Conservation (phyloP, 2,113 vertebrate genomes). For the Campylorhamphus procurvoides region DNA sequence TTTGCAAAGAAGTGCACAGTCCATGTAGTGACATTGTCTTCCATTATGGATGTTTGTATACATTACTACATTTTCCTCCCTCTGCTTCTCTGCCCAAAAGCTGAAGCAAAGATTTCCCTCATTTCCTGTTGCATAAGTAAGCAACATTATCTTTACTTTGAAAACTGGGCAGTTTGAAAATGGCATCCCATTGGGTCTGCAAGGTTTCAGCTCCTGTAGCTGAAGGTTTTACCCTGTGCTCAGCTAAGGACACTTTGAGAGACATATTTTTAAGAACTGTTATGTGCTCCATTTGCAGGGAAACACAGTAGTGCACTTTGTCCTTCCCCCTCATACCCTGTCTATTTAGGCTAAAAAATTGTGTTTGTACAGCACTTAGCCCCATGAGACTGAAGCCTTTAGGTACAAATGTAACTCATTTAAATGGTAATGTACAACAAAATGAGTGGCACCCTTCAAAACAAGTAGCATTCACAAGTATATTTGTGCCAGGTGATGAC, state of each 20-base stretch:
- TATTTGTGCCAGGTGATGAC: background rate
- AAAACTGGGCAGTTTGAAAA: slow-evolving; percentile 8
- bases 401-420: slow-evolving; percentile 50
- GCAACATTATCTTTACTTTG: background rate
- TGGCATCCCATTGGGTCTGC: background rate
- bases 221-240: background rate
- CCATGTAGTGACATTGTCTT: background rate
- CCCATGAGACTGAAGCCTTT: slow-evolving; percentile 24
- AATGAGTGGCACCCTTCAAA: slow-evolving; percentile 56
- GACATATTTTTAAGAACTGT: background rate
- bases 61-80: background rate
- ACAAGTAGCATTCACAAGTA: background rate
- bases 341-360: slow-evolving; percentile 26
- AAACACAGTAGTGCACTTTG: background rate
- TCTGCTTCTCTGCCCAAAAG: background rate
- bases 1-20: background rate
- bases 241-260: background rate
- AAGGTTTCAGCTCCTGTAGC: background rate
- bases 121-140: background rate
- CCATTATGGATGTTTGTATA: background rate
- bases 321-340: background rate
- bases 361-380: slow-evolving; percentile 7
- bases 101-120: background rate
- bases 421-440: slow-evolving; percentile 61
- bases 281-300: background rate